These are phyloP conservation scores for Lepeophtheirus nordmannii DNA, from an alignment of 2,888 invertebrate species.

Conservation along the genomic window DNA sequence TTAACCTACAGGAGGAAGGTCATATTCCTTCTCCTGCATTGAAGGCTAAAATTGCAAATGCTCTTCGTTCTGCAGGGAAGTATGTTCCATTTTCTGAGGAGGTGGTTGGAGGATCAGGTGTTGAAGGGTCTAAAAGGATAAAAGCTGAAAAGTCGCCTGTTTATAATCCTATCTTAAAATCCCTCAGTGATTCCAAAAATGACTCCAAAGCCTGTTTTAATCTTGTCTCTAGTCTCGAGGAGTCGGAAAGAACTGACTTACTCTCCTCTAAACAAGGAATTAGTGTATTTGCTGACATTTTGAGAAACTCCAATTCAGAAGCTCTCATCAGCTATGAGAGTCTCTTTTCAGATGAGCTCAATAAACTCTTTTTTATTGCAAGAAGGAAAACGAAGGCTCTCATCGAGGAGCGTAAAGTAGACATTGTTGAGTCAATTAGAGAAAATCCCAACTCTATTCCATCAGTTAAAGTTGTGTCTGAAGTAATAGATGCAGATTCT, in stretches of 20 bases:
- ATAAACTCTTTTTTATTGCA: neutral
- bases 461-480: neutral
- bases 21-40: neutral
- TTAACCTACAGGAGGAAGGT: slow-evolving; percentile 9
- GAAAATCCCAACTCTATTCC: neutral
- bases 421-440: neutral
- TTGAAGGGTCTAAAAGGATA: neutral
- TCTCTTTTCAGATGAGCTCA: neutral
- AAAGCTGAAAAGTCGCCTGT: neutral
- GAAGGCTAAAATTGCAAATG: neutral
- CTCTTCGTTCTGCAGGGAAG: neutral
- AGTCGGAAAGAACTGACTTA: neutral
- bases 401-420: neutral
- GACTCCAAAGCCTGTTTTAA: neutral
- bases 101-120: neutral
- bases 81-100: slow-evolving; percentile 12
- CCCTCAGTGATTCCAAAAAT: neutral
- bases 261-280: neutral
- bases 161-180: neutral
- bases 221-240: neutral
- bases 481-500: neutral
- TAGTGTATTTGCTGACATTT: neutral
- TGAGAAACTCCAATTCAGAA: neutral
- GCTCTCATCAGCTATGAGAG: neutral
- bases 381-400: neutral